These are phyloP conservation scores for Plagiodera versicolora DNA, from an alignment of 2,888 invertebrate species.

Conservation along the genomic window DNA sequence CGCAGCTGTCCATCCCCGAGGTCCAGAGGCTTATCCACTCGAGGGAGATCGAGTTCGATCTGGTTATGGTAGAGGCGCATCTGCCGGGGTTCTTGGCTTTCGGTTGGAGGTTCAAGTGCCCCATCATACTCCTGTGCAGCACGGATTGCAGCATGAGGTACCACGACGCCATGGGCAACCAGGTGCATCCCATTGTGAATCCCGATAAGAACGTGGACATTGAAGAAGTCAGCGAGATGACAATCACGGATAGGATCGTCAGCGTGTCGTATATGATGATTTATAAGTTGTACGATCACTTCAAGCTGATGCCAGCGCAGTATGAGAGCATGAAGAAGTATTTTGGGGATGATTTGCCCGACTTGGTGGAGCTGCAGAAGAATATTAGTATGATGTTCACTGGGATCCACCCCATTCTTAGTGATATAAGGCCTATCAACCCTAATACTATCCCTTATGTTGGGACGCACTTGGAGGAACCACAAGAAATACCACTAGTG, in stretches of 20 bases:
- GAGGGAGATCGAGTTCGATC: constrained; percentile 43
- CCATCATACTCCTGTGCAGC: constrained; percentile 47
- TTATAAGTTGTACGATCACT: constrained; percentile 26
- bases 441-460: constrained; percentile 47
- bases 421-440: constrained; percentile 41
- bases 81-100: constrained; percentile 42
- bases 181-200: constrained; percentile 45
- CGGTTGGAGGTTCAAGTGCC: constrained; percentile 45
- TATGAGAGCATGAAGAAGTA: too few species aligned
- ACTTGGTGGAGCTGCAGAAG: constrained; percentile 38
- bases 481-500: constrained; percentile 41
- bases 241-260: constrained; percentile 40
- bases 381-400: constrained; percentile 47
- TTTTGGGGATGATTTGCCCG: constrained; percentile 44
- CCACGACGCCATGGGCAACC: constrained; percentile 46
- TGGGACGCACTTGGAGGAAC: constrained; percentile 40
- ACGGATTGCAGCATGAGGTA: constrained; percentile 41
- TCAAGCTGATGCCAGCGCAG: constrained; percentile 30
- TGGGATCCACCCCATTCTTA: constrained; percentile 46
- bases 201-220: constrained; percentile 44
- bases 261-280: constrained; percentile 30
- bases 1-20: constrained; percentile 36
- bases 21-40: constrained; percentile 45
- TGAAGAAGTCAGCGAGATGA: constrained; percentile 34
- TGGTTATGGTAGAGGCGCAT: constrained; percentile 47